Evolutionary conservation across 2,888 invertebrate species (phyloP), one percentile per base, ranked within the genome.

Genomic region (Hypercompe scribonia): DNA sequence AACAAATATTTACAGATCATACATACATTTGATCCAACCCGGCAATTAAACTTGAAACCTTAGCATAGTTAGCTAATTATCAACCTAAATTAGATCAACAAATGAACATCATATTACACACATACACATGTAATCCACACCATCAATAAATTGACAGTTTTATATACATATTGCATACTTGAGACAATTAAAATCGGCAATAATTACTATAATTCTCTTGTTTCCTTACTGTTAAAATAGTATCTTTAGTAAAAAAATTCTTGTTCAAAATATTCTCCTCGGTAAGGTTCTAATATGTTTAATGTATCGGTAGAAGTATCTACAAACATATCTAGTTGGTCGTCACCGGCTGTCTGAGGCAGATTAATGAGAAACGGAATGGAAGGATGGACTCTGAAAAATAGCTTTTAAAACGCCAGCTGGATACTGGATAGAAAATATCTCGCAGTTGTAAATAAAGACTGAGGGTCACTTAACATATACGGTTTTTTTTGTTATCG

Each of bases 351-450:
- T 77, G 82, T 78, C 84, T 81, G 78, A 80, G 74, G 72, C 78
- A 81, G 84, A 84, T 84, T 80, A 84, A 84, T 84, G 84, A 84
- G 69, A 70, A 82, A 75, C 74, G 74, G 71, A 68, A 77, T 73
- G 75, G 83, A 84, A 81, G 80, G 83, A 77, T 70, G 75, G 77
- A 83, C 84, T 80, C 80, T 83, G 84, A 81, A 79, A 84, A 84
- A 84, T 82, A 76, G 81, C 80, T 74, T 82, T 77, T 73, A 82
- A 83, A 82, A 73, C 64, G 33, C 67, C 65, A 71, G 76, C 73
- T 61, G 77, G 75, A 76, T 68, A 81, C 79, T 71, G 71, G 4
- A 21, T 18, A 74, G 67, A 70, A 76, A 78, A 78, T 71, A 81
- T 72, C 72, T 79, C 72, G 68, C 65, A 78, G 72, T 65, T 34